Percentiles rank a stretch among this genome's conserved stretches.
phyloP scores from a whole-genome alignment of 92 coral and sea anemone species.

The Heliopora coerulea region DNA sequence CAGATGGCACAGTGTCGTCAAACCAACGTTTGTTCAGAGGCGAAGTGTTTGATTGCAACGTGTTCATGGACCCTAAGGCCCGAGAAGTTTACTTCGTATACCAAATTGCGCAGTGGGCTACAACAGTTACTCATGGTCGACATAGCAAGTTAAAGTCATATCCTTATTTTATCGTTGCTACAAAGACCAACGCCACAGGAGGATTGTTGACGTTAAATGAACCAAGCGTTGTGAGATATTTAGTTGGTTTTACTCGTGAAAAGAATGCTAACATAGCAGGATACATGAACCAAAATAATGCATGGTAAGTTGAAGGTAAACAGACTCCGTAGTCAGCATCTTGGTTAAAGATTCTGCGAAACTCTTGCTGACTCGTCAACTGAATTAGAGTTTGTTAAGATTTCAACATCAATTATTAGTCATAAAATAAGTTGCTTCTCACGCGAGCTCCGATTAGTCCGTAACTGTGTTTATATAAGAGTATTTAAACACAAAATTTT shows the following conservation, averaged over 20 bases:
- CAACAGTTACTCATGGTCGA: constrained; percentile 18
- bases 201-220: constrained; percentile 61
- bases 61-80: constrained; percentile 77
- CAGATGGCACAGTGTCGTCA: constrained; percentile 39
- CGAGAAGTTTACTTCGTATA: constrained; percentile 76
- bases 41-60: constrained; percentile 68
- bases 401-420: too few species aligned
- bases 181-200: constrained; percentile 77
- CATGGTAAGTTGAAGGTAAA: constrained; percentile 57
- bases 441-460: too few species aligned
- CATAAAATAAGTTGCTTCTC: too few species aligned
- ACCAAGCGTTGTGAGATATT: constrained; percentile 50
- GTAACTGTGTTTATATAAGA: too few species aligned
- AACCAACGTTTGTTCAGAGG: constrained; percentile 53
- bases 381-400: too few species aligned
- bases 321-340: background rate
- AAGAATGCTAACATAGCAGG: constrained; percentile 66
- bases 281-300: constrained; percentile 68
- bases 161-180: constrained; percentile 56
- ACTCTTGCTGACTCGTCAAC: too few species aligned
- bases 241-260: constrained; percentile 79
- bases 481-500: too few species aligned
- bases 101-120: constrained; percentile 59
- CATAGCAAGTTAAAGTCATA: constrained; percentile 19
- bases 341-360: too few species aligned